Evolutionary conservation across 2,888 invertebrate species (phyloP), one percentile per base, ranked within the genome.

Genomic region (Argyra leucocephala): DNA sequence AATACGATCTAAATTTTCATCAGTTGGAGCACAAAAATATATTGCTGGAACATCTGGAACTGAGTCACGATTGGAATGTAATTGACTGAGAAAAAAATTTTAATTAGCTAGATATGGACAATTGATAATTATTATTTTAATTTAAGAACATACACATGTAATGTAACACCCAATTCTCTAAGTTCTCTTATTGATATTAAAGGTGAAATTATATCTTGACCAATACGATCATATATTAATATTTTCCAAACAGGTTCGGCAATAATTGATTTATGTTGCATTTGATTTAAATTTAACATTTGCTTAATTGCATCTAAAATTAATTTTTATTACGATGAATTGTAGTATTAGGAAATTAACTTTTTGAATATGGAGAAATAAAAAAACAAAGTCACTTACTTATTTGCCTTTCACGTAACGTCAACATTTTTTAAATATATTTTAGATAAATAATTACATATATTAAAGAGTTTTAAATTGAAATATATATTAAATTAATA

Each of bases 1-100:
- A 69, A 99, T 96, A 70, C 96, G 85, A 62, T 90, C 91, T 59
- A 99, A 84, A 80, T 99, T 99, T 77, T 98, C 97, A 75, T 96
- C 94, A 15, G 91, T 90, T 3, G 99, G 97, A 70, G 92, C 86
- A 78, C 98, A 96, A 80, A 99, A 98, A 78, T 99, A 99, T 57
- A 99, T 89, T 0, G 96, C 97, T 62, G 99, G 98, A 2, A 98
- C 98, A 82, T 99, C 99, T 7, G 97, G 96, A 74, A 99, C 95
- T n/a, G 89, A 85, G 76, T 93, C 93, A 67, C 93, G 84, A 75
- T 92, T 91, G 9, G 92, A 91, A 80, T 93, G 93, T 64, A 94
- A 81, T 78, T 91, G 90, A 48, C 93, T 93, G 79, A 12, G 81
- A 74, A 68, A 66, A 64, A 26, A 66, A 10, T n/a, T n/a, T 62